Conservation (phyloP, 2,888 invertebrate species). For the Baccha elongata region DNA sequence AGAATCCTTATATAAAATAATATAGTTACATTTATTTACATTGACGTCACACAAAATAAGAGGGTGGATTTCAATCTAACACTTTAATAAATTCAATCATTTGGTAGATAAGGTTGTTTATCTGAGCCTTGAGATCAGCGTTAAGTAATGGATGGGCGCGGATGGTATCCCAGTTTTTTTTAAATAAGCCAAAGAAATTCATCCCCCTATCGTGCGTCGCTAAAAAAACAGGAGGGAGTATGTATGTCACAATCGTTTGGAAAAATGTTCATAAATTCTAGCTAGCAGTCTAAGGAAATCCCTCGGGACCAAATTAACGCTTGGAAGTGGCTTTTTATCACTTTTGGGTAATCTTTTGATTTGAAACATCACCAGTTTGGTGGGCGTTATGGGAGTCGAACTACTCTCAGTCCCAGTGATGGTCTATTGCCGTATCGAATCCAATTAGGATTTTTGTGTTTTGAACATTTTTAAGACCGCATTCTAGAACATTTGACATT, state of each 20-base stretch:
- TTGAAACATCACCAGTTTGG: constrained; percentile 57
- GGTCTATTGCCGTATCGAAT: constrained; percentile 58
- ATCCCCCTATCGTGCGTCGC: not conserved
- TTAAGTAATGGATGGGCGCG: constrained; percentile 51
- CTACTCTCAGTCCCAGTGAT: constrained; percentile 10
- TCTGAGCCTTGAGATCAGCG: constrained; percentile 52
- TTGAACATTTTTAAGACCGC: constrained; percentile 22
- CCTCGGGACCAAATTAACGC: constrained; percentile 76
- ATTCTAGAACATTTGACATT: constrained; percentile 20
- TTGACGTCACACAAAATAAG: constrained; percentile 18
- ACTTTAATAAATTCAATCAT: constrained; percentile 74
- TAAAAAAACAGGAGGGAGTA: not conserved
- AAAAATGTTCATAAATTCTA: constrained; percentile 38
- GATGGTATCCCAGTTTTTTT: constrained; percentile 25
- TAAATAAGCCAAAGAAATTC: constrained; percentile 9
- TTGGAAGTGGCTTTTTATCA: constrained; percentile 75
- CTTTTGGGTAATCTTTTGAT: constrained; percentile 67
- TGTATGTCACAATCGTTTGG: constrained; percentile 64
- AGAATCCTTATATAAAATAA: constrained; percentile 8
- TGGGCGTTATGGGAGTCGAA: constrained; percentile 19
- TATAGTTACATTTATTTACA: constrained; percentile 41
- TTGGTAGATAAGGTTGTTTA: constrained; percentile 67
- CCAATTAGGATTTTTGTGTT: constrained; percentile 49
- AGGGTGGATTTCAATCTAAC: constrained; percentile 51
- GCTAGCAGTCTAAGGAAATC: constrained; percentile 37